Percentiles rank a stretch among this genome's conserved stretches.
phyloP scores from a whole-genome alignment of 2,113 vertebrate species.

The Siniperca chuatsi region DNA sequence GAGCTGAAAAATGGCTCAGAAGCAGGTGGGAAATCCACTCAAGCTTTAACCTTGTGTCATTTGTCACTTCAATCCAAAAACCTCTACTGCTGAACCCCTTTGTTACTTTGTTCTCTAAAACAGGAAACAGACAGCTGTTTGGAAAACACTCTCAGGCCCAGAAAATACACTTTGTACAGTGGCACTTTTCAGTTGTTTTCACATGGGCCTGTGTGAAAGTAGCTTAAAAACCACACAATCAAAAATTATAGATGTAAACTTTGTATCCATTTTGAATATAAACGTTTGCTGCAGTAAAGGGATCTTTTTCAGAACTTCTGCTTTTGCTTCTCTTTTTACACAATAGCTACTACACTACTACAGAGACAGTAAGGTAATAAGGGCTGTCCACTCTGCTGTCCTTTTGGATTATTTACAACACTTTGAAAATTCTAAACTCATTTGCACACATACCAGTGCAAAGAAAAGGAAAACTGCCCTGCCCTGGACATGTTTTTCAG shows the following conservation, averaged over 20 bases:
- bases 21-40: constrained; percentile 52
- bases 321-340: constrained; percentile 26
- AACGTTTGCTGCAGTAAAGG: background rate
- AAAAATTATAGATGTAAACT: background rate
- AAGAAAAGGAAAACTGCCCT: constrained; percentile 1
- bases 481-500: background rate
- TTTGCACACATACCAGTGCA: background rate
- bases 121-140: constrained; percentile 34
- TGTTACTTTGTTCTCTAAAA: constrained; percentile 46
- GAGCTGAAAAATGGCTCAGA: constrained; percentile 28
- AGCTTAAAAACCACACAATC: background rate
- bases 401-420: constrained; percentile 6
- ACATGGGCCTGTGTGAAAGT: background rate
- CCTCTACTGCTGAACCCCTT: constrained; percentile 16
- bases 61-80: constrained; percentile 53
- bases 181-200: background rate
- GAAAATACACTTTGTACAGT: background rate
- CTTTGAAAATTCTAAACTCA: background rate
- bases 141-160: constrained; percentile 24
- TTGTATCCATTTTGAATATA: background rate
- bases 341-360: background rate
- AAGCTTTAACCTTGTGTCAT: constrained; percentile 51
- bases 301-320: constrained; percentile 27
- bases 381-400: background rate
- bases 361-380: background rate